Evolutionary conservation across 1,140 invertebrate species (phyloP), one percentile per base, ranked within the genome.

Genomic region (Anoplolepis gracilipes): DNA sequence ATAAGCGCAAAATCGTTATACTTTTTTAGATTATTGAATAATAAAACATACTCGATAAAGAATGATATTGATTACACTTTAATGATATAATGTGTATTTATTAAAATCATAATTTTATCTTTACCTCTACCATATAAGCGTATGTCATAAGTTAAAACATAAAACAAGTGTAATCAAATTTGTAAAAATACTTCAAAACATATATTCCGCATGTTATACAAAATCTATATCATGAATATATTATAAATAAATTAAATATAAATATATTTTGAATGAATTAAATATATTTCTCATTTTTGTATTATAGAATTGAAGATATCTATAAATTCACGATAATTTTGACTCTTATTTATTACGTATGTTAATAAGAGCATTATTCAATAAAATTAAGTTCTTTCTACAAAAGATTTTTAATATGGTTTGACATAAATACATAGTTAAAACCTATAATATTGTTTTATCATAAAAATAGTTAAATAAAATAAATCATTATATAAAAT

Each of bases 11-110:
- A 79, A 79, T 79, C 36, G 13, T 39, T 76, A 65, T 64, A 30
- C 2, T 16, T 62, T 61, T 42, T 16, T 22, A 53, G 5, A 1
- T 28, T 67, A 11, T 67, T 69, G 61, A 53, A 79, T 79, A 69
- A 79, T 79, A 67, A 55, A 67, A 10, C 30, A 55, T 39, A 53
- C 0, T 55, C 10, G n/a, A 28, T 61, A 22, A 67, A 67, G 42
- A 53, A 42, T 49, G 28, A 16, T 53, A 79, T 79, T 42, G 65
- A 64, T 78, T 67, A 25, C 7, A 36, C 8, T 79, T 79, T 65
- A 78, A 78, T 65, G 39, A 49, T 49, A 49, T 33, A 19, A 53
- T 49, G 25, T 7, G 30, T 33, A 22, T 30, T 55, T 33, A 6
- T 55, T 22, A 55, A 39, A 69, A 79, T 69, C 28, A 69, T 49